A percentile compares a stretch with the other conserved stretches of the same genome.
Evolutionary conservation across 2,888 invertebrate genomes (phyloP).

Genomic region (Lampropteryx suffumata): DNA sequence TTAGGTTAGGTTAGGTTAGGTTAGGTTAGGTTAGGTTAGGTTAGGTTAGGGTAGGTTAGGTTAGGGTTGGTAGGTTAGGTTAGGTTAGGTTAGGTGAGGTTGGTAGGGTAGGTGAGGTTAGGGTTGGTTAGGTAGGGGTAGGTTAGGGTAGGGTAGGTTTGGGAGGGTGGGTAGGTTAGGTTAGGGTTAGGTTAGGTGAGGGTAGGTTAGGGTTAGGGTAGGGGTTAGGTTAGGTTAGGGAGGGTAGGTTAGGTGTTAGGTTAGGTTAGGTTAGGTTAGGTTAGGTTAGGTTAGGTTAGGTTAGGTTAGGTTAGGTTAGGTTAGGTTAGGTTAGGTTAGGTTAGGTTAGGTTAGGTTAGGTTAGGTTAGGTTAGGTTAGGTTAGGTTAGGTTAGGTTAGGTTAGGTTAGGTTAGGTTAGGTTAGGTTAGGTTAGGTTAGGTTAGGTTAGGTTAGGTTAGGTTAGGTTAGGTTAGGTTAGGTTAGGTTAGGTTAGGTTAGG

Average conservation of each 20-base stretch:
- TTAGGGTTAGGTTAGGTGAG: too few species aligned
- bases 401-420: constrained; percentile 28
- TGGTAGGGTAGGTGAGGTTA: too few species aligned
- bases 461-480: constrained; percentile 28
- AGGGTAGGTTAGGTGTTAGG: too few species aligned
- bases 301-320: constrained; percentile 8
- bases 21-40: too few species aligned
- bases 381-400: constrained; percentile 20
- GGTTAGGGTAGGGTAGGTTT: too few species aligned
- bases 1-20: constrained; percentile 23
- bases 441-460: constrained; percentile 29
- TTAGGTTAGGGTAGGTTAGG: too few species aligned
- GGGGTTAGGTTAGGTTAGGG: constrained; percentile 21
- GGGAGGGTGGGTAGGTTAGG: too few species aligned
- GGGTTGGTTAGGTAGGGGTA: too few species aligned
- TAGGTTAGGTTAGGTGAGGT: too few species aligned
- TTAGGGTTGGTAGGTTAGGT: too few species aligned
- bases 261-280: constrained; percentile 8
- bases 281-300: constrained; percentile 7
- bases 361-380: constrained; percentile 23
- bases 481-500: constrained; percentile 27
- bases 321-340: constrained; percentile 13
- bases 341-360: constrained; percentile 21
- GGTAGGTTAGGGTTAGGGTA: too few species aligned
- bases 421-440: constrained; percentile 29